phyloP scores from a whole-genome alignment of 2,797 vertebrate genomes.

The Kryptolebias ocellatus region DNA sequence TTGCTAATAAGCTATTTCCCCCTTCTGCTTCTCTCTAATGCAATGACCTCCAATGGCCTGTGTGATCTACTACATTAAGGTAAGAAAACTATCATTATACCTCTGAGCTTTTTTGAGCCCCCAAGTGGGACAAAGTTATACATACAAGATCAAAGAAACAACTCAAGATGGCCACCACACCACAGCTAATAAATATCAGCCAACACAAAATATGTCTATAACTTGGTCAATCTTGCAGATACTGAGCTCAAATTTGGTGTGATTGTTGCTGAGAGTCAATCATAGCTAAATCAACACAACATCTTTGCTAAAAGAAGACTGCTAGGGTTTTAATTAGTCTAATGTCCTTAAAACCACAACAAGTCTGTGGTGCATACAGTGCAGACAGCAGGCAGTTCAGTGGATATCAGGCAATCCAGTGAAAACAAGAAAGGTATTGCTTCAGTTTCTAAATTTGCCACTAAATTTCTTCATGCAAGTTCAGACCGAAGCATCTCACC shows the following conservation, averaged over 20 bases:
- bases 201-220: too few relatives aligned
- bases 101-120: background rate
- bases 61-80: constrained; percentile 58
- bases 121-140: background rate
- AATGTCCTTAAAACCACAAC: constrained; percentile 23
- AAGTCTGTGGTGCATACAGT: constrained; percentile 6
- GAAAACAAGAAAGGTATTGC: constrained; percentile 20
- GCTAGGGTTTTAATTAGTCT: background rate
- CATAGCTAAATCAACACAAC: too few relatives aligned
- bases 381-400: constrained; percentile 1
- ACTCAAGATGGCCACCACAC: background rate
- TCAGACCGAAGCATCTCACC: constrained; percentile 49
- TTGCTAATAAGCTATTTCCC: constrained; percentile 37
- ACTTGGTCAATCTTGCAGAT: too few relatives aligned
- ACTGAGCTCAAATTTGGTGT: too few relatives aligned
- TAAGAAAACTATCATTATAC: constrained; percentile 64
- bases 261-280: too few relatives aligned
- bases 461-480: constrained; percentile 34
- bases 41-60: constrained; percentile 24
- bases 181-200: too few relatives aligned
- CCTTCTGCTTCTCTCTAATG: constrained; percentile 18
- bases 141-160: background rate
- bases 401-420: constrained; percentile 9
- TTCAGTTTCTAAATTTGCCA: constrained; percentile 36
- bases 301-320: too few relatives aligned